A percentile compares a stretch with the other conserved stretches of the same genome.
Evolutionary conservation across 2,113 vertebrate species (phyloP).

Genomic region (Rhineura floridana): DNA sequence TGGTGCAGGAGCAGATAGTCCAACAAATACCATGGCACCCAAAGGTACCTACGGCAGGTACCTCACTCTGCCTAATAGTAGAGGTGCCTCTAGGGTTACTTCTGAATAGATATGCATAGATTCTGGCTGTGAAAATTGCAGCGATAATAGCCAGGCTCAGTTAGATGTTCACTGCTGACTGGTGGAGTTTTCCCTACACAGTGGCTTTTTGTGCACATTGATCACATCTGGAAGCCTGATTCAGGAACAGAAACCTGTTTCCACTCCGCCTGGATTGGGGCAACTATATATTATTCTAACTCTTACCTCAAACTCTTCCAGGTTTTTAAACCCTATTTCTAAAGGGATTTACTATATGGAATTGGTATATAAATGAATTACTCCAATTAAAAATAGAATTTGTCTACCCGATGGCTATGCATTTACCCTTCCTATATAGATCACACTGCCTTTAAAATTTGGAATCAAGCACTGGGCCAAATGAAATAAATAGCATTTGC

Average conservation of each 20-base stretch:
- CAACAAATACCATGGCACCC: too few relatives aligned
- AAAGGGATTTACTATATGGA: slow-evolving; percentile 1
- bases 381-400: slow-evolving; percentile 26
- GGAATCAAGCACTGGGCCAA: background rate
- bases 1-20: too few relatives aligned
- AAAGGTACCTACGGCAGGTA: background rate
- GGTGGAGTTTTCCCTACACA: too few relatives aligned
- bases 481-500: background rate
- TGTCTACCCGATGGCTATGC: slow-evolving; percentile 34
- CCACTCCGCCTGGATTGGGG: too few relatives aligned
- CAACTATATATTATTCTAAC: too few relatives aligned
- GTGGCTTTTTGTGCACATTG: background rate
- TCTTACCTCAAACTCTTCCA: background rate
- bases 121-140: too few relatives aligned
- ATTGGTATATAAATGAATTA: background rate
- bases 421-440: background rate
- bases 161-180: too few relatives aligned
- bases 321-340: slow-evolving; percentile 5
- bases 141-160: too few relatives aligned
- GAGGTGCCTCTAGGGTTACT: too few relatives aligned
- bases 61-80: background rate
- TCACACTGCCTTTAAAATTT: slow-evolving; percentile 39
- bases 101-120: too few relatives aligned
- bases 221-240: background rate
- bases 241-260: background rate